Percentiles rank a stretch among this genome's conserved stretches.
These are phyloP conservation scores for Schizopygopsis pylzovi DNA, from an alignment of 2,797 vertebrate genomes.

Conservation along the genomic window DNA sequence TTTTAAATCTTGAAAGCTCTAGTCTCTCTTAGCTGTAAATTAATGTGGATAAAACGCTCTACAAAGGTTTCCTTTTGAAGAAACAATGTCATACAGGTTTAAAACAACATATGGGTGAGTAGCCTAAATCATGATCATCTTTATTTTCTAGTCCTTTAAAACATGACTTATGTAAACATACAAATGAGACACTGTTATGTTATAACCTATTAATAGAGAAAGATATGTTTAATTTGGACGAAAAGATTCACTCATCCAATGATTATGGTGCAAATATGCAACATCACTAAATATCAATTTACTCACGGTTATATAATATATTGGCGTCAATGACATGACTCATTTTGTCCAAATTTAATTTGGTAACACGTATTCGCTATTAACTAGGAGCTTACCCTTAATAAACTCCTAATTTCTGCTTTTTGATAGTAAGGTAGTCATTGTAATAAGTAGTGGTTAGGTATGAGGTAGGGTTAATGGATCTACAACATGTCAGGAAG, in stretches of 20 bases:
- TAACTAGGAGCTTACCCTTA: not conserved
- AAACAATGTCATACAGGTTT: not conserved
- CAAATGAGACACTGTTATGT: not conserved
- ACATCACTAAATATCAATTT: not conserved
- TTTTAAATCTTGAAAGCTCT: not conserved
- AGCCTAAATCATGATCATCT: not conserved
- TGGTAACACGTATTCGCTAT: not conserved
- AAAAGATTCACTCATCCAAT: not conserved
- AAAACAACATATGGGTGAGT: not conserved
- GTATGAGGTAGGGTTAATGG: not conserved
- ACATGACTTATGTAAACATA: not conserved
- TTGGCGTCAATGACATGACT: not conserved
- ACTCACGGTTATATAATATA: not conserved
- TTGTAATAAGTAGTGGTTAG: not conserved
- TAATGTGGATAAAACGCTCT: not conserved
- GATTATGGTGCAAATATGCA: not conserved
- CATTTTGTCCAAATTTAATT: not conserved
- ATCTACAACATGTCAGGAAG: not conserved
- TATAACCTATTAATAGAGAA: not conserved
- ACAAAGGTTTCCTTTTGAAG: not conserved
- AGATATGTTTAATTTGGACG: not conserved
- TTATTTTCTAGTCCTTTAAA: not conserved
- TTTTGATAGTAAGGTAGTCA: not conserved
- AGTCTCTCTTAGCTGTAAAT: not conserved
- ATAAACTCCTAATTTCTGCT: not conserved